Percentiles rank a stretch among this genome's conserved stretches.
phyloP scores from a whole-genome alignment of 2,797 vertebrate genomes.

The Silurus aristotelis region DNA sequence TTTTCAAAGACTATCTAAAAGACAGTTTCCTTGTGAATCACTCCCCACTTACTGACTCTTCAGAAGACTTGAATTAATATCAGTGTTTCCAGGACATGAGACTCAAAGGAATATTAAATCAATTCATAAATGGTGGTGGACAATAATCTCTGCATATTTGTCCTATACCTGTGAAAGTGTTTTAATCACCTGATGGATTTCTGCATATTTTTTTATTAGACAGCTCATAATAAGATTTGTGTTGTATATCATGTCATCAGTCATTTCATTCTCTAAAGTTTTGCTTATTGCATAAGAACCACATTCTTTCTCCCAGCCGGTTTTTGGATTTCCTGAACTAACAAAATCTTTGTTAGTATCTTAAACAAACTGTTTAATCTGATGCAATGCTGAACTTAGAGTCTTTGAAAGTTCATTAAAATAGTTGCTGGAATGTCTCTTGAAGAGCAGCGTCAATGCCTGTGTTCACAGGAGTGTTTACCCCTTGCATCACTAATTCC shows the following conservation, averaged over 20 bases:
- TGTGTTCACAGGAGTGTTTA: neutral
- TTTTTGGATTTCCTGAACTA: conserved; percentile 3
- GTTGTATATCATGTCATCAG: neutral
- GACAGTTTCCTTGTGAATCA: no score
- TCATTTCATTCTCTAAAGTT: neutral
- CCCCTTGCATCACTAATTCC: conserved; percentile 22
- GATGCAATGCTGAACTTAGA: neutral
- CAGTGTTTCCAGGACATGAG: no score
- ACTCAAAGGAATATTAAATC: neutral
- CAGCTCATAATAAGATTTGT: neutral
- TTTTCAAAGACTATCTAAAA: no score
- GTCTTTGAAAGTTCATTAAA: neutral
- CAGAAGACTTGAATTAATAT: no score
- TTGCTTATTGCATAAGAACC: conserved; percentile 20
- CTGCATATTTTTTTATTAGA: conserved; percentile 4
- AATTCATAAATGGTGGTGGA: conserved; percentile 1
- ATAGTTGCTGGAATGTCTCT: neutral
- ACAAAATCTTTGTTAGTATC: no score
- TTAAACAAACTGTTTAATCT: conserved; percentile 12
- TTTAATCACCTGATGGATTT: conserved; percentile 17
- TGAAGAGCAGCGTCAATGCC: neutral
- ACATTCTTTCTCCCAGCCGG: neutral
- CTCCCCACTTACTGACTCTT: no score
- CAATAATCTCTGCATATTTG: neutral
- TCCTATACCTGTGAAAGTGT: conserved; percentile 10